A percentile compares a stretch with the other conserved stretches of the same genome.
phyloP scores from a whole-genome alignment of 1,140 invertebrate species.

The Leptinotarsa undecemlineata region DNA sequence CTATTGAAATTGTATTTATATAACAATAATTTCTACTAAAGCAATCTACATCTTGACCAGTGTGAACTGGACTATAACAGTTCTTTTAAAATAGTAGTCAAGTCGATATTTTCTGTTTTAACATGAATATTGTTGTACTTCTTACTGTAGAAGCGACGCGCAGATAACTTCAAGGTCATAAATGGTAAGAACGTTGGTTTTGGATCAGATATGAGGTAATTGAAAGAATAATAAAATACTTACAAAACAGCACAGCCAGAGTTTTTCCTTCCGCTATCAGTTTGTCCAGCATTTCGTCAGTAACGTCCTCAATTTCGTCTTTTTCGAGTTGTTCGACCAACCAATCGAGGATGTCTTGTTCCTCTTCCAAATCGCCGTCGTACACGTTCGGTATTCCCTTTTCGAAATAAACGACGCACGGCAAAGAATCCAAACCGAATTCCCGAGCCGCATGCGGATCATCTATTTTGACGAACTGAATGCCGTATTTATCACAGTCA shows the following conservation, averaged over 20 bases:
- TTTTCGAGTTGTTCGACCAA: slow-evolving; percentile 82
- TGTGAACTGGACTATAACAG: no score
- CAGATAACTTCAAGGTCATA: no score
- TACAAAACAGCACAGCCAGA: slow-evolving; percentile 91
- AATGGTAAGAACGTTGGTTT: not conserved
- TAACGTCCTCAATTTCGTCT: slow-evolving; percentile 94
- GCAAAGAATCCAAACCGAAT: slow-evolving; percentile 82
- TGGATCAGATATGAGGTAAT: not conserved
- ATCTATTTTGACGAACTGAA: slow-evolving; percentile 93
- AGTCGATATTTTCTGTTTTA: no score
- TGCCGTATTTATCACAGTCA: slow-evolving; percentile 88
- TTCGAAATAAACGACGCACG: slow-evolving; percentile 90
- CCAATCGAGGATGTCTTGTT: slow-evolving; percentile 90
- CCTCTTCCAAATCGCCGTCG: slow-evolving; percentile 88
- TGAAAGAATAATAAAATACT: slow-evolving; percentile 53
- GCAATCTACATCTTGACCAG: no score
- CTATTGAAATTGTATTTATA: no score
- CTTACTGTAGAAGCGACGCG: no score
- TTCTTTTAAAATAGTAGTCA: no score
- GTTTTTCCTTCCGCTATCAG: slow-evolving; percentile 87
- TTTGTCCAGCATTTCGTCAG: slow-evolving; percentile 90
- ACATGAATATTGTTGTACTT: no score
- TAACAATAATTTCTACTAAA: no score
- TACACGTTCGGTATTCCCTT: slow-evolving; percentile 91
- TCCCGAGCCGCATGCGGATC: slow-evolving; percentile 79